These are phyloP conservation scores for Drosophila rellima DNA, from an alignment of 2,888 invertebrate genomes.

Conservation along the genomic window DNA sequence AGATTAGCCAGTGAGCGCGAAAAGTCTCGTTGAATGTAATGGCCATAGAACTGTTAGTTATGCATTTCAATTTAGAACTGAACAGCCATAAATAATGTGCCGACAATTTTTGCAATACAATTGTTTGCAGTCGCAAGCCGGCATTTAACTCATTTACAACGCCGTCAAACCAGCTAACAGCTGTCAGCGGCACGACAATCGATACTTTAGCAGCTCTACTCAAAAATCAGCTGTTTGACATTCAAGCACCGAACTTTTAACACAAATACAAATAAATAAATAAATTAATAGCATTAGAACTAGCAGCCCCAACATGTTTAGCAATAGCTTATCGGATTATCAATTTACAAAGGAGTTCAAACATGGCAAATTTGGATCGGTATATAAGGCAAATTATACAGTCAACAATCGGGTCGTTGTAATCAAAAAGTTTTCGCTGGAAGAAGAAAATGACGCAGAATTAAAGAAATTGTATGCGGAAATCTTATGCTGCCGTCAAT, in stretches of 20 bases:
- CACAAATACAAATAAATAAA: conserved; percentile 4
- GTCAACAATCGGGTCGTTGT: conserved; percentile 90
- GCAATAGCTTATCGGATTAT: conserved; percentile 88
- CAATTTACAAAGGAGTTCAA: conserved; percentile 90
- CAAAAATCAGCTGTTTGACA: conserved; percentile 10
- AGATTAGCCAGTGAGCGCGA: conserved; percentile 88
- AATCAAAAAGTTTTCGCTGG: conserved; percentile 91
- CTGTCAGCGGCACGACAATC: neutral
- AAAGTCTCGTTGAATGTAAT: conserved; percentile 77
- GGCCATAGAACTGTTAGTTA: conserved; percentile 52
- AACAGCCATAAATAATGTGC: conserved; percentile 33
- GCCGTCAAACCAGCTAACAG: conserved; percentile 18
- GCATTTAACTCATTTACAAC: conserved; percentile 2
- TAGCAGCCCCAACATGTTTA: conserved; percentile 85
- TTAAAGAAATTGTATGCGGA: conserved; percentile 90
- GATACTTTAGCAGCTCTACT: neutral
- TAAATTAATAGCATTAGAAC: conserved; percentile 65
- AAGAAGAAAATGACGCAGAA: conserved; percentile 88
- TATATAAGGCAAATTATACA: conserved; percentile 90
- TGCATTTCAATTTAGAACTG: conserved; percentile 26
- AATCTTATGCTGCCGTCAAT: conserved; percentile 91
- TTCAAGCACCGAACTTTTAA: conserved; percentile 21
- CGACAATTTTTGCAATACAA: conserved; percentile 11
- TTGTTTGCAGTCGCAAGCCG: conserved; percentile 20
- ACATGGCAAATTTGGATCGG: conserved; percentile 89